Conservation (phyloP, 2,113 vertebrate genomes). For the Odontophorus gujanensis region DNA sequence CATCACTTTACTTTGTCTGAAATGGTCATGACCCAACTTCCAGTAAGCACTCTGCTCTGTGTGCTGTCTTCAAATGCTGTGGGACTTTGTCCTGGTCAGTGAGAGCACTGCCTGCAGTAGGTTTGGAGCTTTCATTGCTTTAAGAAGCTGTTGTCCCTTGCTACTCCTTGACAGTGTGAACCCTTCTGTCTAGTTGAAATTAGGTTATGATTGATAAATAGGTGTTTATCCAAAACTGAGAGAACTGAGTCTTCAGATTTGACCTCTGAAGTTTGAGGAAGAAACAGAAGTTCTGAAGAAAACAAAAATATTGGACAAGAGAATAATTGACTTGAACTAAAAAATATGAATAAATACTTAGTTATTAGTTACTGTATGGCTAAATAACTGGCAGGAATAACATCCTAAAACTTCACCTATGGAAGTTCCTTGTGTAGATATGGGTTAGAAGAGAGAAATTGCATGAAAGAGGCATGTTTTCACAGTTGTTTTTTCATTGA, state of each 20-base stretch:
- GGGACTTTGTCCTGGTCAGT: not conserved
- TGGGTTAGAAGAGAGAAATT: not conserved
- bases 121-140: not conserved
- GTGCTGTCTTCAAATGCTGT: not conserved
- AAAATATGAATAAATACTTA: not conserved
- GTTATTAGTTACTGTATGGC: not conserved
- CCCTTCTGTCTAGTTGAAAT: not conserved
- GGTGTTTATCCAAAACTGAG: not conserved
- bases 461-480: not conserved
- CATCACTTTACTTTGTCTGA: not conserved
- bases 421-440: not conserved
- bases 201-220: not conserved
- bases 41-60: not conserved
- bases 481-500: not conserved
- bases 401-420: not conserved
- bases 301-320: not conserved
- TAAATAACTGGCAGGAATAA: not conserved
- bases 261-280: not conserved
- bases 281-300: not conserved
- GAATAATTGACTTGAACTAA: not conserved
- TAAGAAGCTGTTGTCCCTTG: not conserved
- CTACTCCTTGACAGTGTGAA: not conserved
- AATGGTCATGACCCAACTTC: not conserved
- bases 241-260: not conserved
- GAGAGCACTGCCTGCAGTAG: fast-evolving